Conservation (phyloP, 2,888 invertebrate species). For the Balanococcus diminutus region DNA sequence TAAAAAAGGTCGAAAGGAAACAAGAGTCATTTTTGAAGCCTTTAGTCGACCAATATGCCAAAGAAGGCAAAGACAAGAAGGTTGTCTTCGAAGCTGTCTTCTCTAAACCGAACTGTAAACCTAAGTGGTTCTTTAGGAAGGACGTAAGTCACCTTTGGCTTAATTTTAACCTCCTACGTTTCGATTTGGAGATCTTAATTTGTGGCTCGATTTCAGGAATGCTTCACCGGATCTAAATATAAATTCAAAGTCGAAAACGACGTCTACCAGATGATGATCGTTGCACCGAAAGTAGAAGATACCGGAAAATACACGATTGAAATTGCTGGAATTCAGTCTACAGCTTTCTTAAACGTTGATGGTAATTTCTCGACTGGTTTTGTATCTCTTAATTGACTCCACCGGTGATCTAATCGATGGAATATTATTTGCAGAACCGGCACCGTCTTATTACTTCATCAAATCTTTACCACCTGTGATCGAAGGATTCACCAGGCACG, state of each 20-base stretch:
- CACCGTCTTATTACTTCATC: constrained; percentile 90
- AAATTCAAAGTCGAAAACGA: constrained; percentile 94
- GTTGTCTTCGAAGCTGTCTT: constrained; percentile 92
- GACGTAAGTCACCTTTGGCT: constrained; percentile 77
- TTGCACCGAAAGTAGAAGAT: constrained; percentile 92
- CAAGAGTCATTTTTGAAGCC: constrained; percentile 93
- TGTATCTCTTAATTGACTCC: neutral
- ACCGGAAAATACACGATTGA: constrained; percentile 96
- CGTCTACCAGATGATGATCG: constrained; percentile 86
- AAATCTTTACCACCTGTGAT: constrained; percentile 87
- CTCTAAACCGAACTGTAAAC: constrained; percentile 93
- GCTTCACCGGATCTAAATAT: constrained; percentile 94
- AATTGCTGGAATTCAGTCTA: constrained; percentile 85
- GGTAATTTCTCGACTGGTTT: constrained; percentile 63
- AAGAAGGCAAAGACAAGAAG: constrained; percentile 96
- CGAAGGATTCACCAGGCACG: constrained; percentile 89
- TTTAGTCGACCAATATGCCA: constrained; percentile 89
- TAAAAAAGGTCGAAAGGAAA: constrained; percentile 96
- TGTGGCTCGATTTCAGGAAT: constrained; percentile 70
- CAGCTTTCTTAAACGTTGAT: constrained; percentile 93
- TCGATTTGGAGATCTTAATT: neutral
- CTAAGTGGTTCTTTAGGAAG: constrained; percentile 90
- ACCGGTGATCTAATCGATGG: neutral
- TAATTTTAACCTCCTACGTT: neutral
- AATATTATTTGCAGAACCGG: constrained; percentile 73